phyloP scores from a whole-genome alignment of 2,888 invertebrate genomes.

The Drosophila paucipuncta region DNA sequence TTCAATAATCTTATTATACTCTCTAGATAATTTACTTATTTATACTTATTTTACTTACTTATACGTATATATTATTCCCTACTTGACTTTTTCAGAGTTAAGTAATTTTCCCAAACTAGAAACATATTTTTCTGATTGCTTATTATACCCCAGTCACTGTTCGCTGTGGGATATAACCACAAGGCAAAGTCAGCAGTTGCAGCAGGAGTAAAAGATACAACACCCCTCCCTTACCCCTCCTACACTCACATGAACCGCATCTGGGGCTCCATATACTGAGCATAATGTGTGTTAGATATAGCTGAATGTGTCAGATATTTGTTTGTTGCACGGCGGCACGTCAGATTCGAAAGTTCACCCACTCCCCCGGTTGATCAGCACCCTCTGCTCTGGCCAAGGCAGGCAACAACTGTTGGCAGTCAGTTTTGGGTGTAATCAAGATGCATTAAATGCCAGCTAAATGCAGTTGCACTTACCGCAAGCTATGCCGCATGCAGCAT shows the following conservation, averaged over 20 bases:
- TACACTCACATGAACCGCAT: background rate
- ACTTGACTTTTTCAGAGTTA: background rate
- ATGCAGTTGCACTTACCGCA: slow-evolving; percentile 31
- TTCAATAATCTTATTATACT: background rate
- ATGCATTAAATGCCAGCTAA: slow-evolving; percentile 50
- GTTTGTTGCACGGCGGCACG: slow-evolving; percentile 67
- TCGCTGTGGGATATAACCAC: background rate
- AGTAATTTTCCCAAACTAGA: background rate
- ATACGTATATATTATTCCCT: background rate
- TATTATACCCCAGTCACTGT: background rate
- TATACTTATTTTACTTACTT: too few species aligned
- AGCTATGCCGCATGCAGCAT: slow-evolving; percentile 28
- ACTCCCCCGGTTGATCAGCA: background rate
- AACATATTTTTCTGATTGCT: background rate
- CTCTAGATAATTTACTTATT: background rate
- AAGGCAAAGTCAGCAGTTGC: background rate
- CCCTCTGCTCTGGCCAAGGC: background rate
- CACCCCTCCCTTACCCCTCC: rapidly evolving
- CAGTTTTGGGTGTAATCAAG: slow-evolving; percentile 36
- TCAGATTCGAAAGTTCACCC: slow-evolving; percentile 74
- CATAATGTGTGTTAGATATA: slow-evolving; percentile 44
- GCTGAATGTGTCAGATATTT: slow-evolving; percentile 64
- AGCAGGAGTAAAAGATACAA: background rate
- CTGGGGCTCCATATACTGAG: slow-evolving; percentile 7
- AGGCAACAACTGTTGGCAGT: slow-evolving; percentile 38